Base-by-base conservation (phyloP, 2,797 vertebrate genomes). In the Xenentodon cancila region DNA sequence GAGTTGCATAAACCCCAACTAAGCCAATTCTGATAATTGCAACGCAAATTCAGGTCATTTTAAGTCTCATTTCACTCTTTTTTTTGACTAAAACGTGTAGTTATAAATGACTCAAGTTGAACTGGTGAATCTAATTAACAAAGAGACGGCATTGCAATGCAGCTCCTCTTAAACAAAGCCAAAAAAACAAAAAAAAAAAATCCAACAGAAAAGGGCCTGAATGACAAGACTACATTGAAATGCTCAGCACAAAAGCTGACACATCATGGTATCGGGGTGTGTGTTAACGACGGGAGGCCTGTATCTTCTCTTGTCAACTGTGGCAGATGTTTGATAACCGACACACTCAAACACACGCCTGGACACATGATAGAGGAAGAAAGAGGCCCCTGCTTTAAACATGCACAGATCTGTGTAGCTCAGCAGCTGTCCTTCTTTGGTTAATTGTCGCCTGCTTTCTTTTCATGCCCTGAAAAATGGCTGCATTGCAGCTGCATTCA, bases 251-350 rank as follows among this genome's bases (percentile, higher is more conserved):
- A 74, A 77, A 60, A 57, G 47, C 75, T 57, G 43, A 65, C 43
- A 54, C 80, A 68, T 1, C 57, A 64, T 64, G 73, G 74, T 60
- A 63, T 9, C n/a, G 25, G 25, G n/a, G 66, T 73, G 68, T 68
- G 76, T 85, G 85, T 85, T 84, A 86, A 89, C 59, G 43, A 44
- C 75, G 73, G 44, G 60, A 82, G 70, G 78, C 77, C 69, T 62
- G 61, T 82, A 81, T 85, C 78, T 85, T 90, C 90, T 91, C 86
- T 90, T 87, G 83, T 92, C 86, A 83, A 94, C 91, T 77, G 88
- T 79, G 92, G 92, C 93, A 93, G 92, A 95, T 94, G 94, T 91
- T 89, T 95, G 91, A 95, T 93, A 95, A 94, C 87, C 40, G 43
- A 92, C 83, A 71, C 73, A 53, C 56, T 64, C 32, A 32, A 22